phyloP scores from a whole-genome alignment of 2,888 invertebrate genomes.

The Euproctis similis region DNA sequence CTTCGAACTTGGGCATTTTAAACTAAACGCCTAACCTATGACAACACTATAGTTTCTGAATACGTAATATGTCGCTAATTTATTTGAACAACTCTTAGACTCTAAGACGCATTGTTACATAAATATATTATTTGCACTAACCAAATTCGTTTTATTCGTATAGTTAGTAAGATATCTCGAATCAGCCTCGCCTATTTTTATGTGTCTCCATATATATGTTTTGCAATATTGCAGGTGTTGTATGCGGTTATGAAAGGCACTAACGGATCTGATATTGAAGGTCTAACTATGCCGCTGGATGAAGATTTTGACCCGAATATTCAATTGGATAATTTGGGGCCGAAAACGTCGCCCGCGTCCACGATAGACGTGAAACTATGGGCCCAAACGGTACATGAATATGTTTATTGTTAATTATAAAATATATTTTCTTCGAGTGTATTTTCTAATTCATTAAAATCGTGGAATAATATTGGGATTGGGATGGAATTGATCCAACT shows the following conservation, averaged over 20 bases:
- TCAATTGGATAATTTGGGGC: conserved; percentile 79
- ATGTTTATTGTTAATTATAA: no score
- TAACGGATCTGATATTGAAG: conserved; percentile 68
- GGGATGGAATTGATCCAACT: no score
- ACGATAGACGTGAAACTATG: conserved; percentile 69
- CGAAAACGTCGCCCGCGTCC: conserved; percentile 59
- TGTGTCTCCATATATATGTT: background rate
- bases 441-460: no score
- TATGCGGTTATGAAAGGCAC: conserved; percentile 77
- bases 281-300: conserved; percentile 70
- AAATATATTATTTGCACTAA: conserved; percentile 30
- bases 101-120: conserved; percentile 35
- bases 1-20: conserved; percentile 11
- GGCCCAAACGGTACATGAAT: conserved; percentile 72
- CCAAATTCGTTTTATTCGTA: conserved; percentile 17
- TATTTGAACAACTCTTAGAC: conserved; percentile 34
- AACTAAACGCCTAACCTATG: conserved; percentile 10
- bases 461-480: no score
- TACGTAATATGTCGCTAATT: conserved; percentile 59
- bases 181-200: background rate
- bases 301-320: conserved; percentile 86
- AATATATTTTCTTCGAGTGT: no score
- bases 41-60: conserved; percentile 30
- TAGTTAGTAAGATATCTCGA: no score
- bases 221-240: conserved; percentile 62